phyloP scores from a whole-genome alignment of 2,888 invertebrate species.

The Globia sparganii region DNA sequence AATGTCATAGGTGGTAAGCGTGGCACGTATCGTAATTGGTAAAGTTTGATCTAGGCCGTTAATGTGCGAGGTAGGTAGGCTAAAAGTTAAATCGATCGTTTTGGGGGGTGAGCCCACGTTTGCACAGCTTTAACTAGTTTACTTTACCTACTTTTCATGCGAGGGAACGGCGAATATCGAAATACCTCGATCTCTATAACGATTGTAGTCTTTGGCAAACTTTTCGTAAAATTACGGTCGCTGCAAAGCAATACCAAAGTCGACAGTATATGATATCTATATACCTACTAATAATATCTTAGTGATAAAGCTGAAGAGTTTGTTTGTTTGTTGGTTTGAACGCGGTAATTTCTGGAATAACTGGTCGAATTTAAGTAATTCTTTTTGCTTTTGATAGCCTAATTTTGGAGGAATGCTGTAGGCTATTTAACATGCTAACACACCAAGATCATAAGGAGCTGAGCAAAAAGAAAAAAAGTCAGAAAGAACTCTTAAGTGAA shows the following conservation, averaged over 20 bases:
- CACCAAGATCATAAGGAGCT: too few relatives aligned
- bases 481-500: background rate
- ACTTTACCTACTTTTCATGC: conserved; percentile 71
- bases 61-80: conserved; percentile 54
- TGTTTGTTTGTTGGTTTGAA: background rate
- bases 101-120: conserved; percentile 61
- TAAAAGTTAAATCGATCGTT: conserved; percentile 76
- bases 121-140: conserved; percentile 75
- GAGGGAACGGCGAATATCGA: conserved; percentile 39
- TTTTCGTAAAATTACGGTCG: conserved; percentile 37
- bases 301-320: background rate
- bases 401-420: too few relatives aligned
- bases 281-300: too few relatives aligned
- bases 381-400: background rate
- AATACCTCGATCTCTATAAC: conserved; percentile 42
- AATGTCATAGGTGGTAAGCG: conserved; percentile 17
- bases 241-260: conserved; percentile 43
- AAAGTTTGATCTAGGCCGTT: conserved; percentile 76
- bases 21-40: conserved; percentile 73
- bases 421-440: too few relatives aligned
- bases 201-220: conserved; percentile 38
- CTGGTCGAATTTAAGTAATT: background rate
- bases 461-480: too few relatives aligned
- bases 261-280: conserved; percentile 30
- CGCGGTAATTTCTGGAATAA: background rate